These are phyloP conservation scores for Dorcus hopei DNA, from an alignment of 2,888 invertebrate genomes.

Conservation along the genomic window DNA sequence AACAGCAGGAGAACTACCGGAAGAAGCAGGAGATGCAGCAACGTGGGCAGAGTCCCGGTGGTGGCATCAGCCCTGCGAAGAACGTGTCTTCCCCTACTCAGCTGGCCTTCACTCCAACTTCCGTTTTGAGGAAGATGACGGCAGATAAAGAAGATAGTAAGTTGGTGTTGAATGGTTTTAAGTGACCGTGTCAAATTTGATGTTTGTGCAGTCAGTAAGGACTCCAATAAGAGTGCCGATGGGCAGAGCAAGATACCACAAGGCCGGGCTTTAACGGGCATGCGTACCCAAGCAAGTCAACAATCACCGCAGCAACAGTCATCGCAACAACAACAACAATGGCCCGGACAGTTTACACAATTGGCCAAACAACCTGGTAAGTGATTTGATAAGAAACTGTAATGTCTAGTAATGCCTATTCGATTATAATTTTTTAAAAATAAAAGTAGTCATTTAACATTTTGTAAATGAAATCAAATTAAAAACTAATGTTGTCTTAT, in stretches of 20 bases:
- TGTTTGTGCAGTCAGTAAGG: constrained; percentile 27
- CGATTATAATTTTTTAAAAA: too few species aligned
- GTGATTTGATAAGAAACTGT: too few species aligned
- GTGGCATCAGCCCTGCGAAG: constrained; percentile 46
- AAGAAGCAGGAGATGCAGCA: constrained; percentile 65
- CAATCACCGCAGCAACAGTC: constrained; percentile 30
- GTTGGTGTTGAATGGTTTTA: neutral
- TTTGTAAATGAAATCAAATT: too few species aligned
- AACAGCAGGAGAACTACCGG: constrained; percentile 80
- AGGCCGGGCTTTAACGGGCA: constrained; percentile 46
- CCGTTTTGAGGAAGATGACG: constrained; percentile 91
- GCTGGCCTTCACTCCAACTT: constrained; percentile 88
- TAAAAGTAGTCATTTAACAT: too few species aligned
- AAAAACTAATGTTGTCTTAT: too few species aligned
- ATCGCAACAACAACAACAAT: constrained; percentile 18
- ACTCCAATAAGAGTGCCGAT: constrained; percentile 20
- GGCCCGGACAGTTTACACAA: constrained; percentile 37
- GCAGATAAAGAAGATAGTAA: constrained; percentile 77
- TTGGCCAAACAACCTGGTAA: constrained; percentile 33
- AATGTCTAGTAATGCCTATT: too few species aligned
- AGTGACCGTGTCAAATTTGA: neutral
- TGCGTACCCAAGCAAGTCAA: constrained; percentile 34
- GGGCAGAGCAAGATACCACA: constrained; percentile 29
- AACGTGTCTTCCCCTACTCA: constrained; percentile 63
- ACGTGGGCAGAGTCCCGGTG: constrained; percentile 24